Base-by-base conservation (phyloP, 2,888 invertebrate genomes). In the Sphaerophoria rueppellii region DNA sequence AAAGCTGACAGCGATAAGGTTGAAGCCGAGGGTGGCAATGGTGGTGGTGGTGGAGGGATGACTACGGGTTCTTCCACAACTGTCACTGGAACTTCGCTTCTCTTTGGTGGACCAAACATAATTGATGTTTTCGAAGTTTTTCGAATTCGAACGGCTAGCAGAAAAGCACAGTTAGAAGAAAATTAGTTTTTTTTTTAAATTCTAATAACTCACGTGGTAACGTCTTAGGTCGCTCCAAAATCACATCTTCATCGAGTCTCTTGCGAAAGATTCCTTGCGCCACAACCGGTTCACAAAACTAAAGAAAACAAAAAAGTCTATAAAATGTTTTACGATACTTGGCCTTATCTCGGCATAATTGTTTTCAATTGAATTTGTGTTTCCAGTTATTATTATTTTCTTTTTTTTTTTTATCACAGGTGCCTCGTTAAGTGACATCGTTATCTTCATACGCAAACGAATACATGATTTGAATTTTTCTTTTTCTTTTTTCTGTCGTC, bases 221-320 rank as follows among this genome's bases (percentile, higher is more conserved):
- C 71, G 87, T 87, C 74, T 89, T 88, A 48, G 91, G 89, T 46
- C 88, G 87, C 85, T 88, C 88, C 69, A 89, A 88, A 76, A 89
- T 88, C 43, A 89, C 80, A 58, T 88, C 89, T 87, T 90, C 89
- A 76, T 91, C 91, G 54, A 89, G 89, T 61, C 88, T 89, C 73
- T 89, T 89, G 11, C 90, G 90, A 87, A 91, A 91, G 40, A 91
- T 88, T 50, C 91, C 91, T 80, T 90, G 89, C 0, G 69, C 88
- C 72, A 89, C 88, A 37, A 88, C 89, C 16, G 89, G 89, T 61
- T 89, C 89, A 50, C 89, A 88, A 86, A 90, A 88, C 91, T 91
- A 82, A 37, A 87, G 34, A 87, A 60, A 55, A 70, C 43, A 83
- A 76, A 57, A 70, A 7, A 55, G 55, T 43, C 35, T 57, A 58